A percentile compares a stretch with the other conserved stretches of the same genome.
Evolutionary conservation across 1,140 invertebrate genomes (phyloP).

Genomic region (Drosophila takahashii): DNA sequence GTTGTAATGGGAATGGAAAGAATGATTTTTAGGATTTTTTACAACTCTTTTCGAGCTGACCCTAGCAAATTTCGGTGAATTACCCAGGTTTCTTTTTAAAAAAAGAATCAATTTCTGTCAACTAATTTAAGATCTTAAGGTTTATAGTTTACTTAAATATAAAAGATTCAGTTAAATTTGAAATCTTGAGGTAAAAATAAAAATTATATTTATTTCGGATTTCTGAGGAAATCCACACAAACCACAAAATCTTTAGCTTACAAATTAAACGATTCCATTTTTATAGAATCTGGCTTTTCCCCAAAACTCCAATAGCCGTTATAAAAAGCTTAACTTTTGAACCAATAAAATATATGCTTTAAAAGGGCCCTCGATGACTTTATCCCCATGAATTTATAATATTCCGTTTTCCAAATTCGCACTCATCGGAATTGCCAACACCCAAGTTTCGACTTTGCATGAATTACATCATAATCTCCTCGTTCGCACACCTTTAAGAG

Average conservation of each 20-base stretch:
- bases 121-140: background rate
- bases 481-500: conserved; percentile 48
- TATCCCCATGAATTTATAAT: conserved; percentile 27
- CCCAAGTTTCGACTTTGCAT: conserved; percentile 25
- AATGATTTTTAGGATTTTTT: conserved; percentile 52
- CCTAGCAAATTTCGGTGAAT: conserved; percentile 15
- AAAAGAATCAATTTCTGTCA: background rate
- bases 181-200: no score
- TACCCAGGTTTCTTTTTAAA: conserved; percentile 1
- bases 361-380: background rate
- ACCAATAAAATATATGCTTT: background rate
- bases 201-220: no score
- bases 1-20: conserved; percentile 62
- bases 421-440: conserved; percentile 30
- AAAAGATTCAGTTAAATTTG: no score
- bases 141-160: no score
- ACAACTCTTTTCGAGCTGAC: conserved; percentile 29
- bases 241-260: background rate
- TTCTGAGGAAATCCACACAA: background rate
- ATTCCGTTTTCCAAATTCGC: conserved; percentile 2
- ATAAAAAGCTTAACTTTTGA: background rate
- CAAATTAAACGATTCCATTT: background rate
- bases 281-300: no score
- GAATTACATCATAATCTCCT: conserved; percentile 53
- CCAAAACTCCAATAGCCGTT: background rate